phyloP scores from a whole-genome alignment of 2,888 invertebrate genomes.

The Troides oblongomaculatus region DNA sequence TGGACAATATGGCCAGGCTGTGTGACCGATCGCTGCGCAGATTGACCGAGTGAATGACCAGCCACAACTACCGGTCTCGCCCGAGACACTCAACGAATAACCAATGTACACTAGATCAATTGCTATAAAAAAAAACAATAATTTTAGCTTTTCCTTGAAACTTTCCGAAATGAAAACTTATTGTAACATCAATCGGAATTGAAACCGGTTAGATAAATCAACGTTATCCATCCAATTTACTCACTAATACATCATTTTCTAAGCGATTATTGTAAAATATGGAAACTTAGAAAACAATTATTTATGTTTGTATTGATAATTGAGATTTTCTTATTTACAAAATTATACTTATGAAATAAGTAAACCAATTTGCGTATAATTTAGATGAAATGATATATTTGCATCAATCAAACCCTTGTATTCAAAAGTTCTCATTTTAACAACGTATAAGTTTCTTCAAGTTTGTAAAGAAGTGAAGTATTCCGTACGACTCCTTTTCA shows the following conservation, averaged over 20 bases:
- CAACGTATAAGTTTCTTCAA: too few species aligned
- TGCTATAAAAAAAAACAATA: not conserved
- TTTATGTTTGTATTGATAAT: not conserved
- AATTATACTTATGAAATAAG: not conserved
- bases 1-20: constrained; percentile 6
- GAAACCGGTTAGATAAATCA: constrained; percentile 3
- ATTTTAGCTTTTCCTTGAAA: not conserved
- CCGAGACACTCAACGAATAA: constrained; percentile 13
- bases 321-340: not conserved
- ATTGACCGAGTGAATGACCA: constrained; percentile 26
- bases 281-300: not conserved
- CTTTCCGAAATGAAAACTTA: constrained; percentile 11
- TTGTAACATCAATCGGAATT: constrained; percentile 5
- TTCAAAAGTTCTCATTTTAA: too few species aligned
- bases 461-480: not conserved
- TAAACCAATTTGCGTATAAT: too few species aligned
- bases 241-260: not conserved
- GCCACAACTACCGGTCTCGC: not conserved
- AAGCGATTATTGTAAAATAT: not conserved
- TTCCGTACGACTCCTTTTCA: not conserved
- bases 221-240: constrained; percentile 4
- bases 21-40: constrained; percentile 21
- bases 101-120: constrained; percentile 5
- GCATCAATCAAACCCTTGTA: too few species aligned
- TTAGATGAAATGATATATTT: too few species aligned